phyloP scores from a whole-genome alignment of 37 sponge, comb jelly and placozoan species.

The Trichoplax adhaerens region DNA sequence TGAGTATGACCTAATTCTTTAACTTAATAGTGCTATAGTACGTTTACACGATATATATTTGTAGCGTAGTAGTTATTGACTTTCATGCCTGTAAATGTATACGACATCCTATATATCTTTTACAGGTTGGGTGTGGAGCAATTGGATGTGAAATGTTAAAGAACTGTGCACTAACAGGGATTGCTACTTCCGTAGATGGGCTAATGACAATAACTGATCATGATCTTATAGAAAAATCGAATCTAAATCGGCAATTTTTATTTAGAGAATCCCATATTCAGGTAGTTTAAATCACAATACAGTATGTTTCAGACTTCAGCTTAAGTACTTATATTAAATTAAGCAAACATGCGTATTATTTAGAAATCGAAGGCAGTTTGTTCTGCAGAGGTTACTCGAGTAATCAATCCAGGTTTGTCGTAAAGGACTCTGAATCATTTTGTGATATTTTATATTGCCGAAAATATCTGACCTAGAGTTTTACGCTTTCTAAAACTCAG shows the following conservation, averaged over 20 bases:
- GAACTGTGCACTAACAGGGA: not conserved
- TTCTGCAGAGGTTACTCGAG: constrained; percentile 47
- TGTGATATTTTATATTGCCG: not conserved
- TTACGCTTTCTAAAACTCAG: not conserved
- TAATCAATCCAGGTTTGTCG: constrained; percentile 62
- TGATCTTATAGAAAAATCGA: not conserved
- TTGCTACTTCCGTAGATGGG: not conserved
- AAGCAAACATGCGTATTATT: not conserved
- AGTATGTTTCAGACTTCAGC: too few species aligned
- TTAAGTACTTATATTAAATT: too few species aligned
- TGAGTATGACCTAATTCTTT: too few species aligned
- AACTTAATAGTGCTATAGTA: too few species aligned
- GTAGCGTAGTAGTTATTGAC: too few species aligned
- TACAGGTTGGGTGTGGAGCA: not conserved
- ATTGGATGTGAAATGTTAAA: not conserved
- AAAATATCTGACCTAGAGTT: too few species aligned
- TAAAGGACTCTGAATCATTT: not conserved
- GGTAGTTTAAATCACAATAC: too few species aligned
- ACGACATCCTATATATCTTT: too few species aligned
- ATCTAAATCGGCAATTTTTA: not conserved
- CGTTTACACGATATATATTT: too few species aligned
- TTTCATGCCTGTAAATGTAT: too few species aligned
- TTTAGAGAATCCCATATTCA: not conserved
- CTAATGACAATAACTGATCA: not conserved
- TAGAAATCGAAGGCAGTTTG: constrained; percentile 66